Evolutionary conservation across 2,888 invertebrate species (phyloP).

Genomic region (Pollenia angustigena): DNA sequence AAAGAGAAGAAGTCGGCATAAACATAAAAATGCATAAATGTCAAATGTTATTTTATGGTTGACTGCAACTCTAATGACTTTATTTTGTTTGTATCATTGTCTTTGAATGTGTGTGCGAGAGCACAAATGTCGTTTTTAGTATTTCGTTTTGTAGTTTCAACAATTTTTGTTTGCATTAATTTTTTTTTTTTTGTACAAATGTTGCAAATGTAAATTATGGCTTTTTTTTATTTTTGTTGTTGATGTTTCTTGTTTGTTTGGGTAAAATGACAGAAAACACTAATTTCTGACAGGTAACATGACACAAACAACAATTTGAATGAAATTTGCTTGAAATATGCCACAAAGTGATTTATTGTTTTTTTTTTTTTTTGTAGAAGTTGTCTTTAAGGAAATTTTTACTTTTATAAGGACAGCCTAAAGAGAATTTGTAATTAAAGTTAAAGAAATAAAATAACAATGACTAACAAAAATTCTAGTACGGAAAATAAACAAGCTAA

Average conservation of each 20-base stretch:
- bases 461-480: no score
- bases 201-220: slow-evolving; percentile 53
- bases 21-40: slow-evolving; percentile 58
- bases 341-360: slow-evolving; percentile 53
- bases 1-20: neutral
- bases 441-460: no score
- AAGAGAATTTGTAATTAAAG: neutral
- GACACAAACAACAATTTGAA: slow-evolving; percentile 49
- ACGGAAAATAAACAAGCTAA: no score
- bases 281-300: slow-evolving; percentile 73
- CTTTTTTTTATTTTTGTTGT: slow-evolving; percentile 3
- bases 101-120: neutral
- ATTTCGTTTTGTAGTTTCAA: neutral
- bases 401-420: neutral
- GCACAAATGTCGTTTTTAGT: slow-evolving; percentile 6
- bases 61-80: slow-evolving; percentile 67
- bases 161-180: neutral
- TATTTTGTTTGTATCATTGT: neutral
- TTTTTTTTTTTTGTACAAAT: slow-evolving; percentile 14
- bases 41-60: slow-evolving; percentile 68
- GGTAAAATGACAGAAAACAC: slow-evolving; percentile 69
- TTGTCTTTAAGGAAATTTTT: neutral
- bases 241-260: slow-evolving; percentile 34
- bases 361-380: neutral
- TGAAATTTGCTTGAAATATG: slow-evolving; percentile 44